Evolutionary conservation across 2,113 vertebrate genomes (phyloP).

Genomic region (Megalops atlanticus): DNA sequence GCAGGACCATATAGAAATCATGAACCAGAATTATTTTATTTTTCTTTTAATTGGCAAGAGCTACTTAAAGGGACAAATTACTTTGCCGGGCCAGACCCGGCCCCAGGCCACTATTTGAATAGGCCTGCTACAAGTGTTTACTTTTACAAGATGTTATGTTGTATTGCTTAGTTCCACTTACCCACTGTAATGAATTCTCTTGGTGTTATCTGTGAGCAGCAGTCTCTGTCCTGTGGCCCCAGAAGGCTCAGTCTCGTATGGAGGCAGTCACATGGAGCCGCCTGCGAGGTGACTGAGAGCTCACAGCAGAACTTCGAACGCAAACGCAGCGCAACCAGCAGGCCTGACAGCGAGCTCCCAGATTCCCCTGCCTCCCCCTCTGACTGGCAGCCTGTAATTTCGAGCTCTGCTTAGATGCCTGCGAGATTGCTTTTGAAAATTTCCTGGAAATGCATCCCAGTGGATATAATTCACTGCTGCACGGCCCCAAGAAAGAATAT

Average conservation of each 20-base stretch:
- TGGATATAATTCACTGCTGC: not conserved
- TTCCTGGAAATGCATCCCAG: conserved; percentile 16
- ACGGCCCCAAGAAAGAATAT: not conserved
- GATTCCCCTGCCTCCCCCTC: not conserved
- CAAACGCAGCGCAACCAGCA: not conserved
- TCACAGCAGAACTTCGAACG: not conserved
- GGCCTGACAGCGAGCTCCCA: not conserved
- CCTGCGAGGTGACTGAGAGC: not conserved
- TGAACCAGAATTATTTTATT: no score
- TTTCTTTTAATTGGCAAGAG: no score
- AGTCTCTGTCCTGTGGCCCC: no score
- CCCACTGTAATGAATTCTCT: no score
- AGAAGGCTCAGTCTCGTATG: not conserved
- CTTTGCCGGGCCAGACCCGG: no score
- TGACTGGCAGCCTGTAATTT: not conserved
- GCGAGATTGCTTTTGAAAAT: conserved; percentile 8
- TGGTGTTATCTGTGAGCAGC: no score
- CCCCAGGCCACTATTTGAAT: no score
- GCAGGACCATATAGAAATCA: no score
- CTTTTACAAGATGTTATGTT: no score
- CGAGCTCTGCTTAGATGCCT: conserved; percentile 4
- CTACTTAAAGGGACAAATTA: no score
- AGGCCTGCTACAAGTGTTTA: no score
- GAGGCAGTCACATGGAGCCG: not conserved
- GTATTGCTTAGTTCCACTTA: no score